Conservation (phyloP, 2,888 invertebrate genomes). For the Pollenia angustigena region DNA sequence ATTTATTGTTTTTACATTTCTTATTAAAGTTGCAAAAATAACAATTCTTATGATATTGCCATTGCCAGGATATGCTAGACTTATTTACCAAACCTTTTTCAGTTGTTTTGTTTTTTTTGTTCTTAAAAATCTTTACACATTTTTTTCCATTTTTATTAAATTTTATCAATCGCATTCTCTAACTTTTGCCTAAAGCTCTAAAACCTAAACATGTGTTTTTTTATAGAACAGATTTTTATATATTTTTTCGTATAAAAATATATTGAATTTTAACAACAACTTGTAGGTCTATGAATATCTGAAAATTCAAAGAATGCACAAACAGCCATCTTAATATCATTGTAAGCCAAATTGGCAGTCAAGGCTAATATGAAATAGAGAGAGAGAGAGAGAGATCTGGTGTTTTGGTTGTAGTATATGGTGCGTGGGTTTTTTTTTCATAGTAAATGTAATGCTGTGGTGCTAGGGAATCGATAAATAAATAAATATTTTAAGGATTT, state of each 20-base stretch:
- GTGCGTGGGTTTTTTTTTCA: conserved; percentile 9
- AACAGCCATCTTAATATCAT: background rate
- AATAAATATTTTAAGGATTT: conserved; percentile 36
- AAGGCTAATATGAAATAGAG: too few relatives aligned
- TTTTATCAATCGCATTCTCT: conserved; percentile 10
- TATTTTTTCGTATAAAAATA: background rate
- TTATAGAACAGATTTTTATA: conserved; percentile 1
- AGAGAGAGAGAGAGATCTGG: background rate
- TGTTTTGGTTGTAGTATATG: background rate
- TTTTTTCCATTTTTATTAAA: background rate
- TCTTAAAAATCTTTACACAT: background rate
- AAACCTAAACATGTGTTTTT: conserved; percentile 19
- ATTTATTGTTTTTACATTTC: conserved; percentile 15
- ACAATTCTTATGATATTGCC: too few relatives aligned
- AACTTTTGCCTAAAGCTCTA: background rate
- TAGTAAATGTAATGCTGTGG: background rate
- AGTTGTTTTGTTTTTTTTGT: too few relatives aligned
- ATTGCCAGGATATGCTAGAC: too few relatives aligned
- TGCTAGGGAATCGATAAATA: conserved; percentile 27
- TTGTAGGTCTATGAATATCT: conserved; percentile 35
- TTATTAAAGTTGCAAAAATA: background rate
- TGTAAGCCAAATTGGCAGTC: background rate
- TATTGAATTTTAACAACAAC: conserved; percentile 36
- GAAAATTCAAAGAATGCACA: background rate
- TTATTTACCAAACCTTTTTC: too few relatives aligned